Evolutionary conservation across 1,140 invertebrate genomes (phyloP).

Genomic region (Magallana angulata): DNA sequence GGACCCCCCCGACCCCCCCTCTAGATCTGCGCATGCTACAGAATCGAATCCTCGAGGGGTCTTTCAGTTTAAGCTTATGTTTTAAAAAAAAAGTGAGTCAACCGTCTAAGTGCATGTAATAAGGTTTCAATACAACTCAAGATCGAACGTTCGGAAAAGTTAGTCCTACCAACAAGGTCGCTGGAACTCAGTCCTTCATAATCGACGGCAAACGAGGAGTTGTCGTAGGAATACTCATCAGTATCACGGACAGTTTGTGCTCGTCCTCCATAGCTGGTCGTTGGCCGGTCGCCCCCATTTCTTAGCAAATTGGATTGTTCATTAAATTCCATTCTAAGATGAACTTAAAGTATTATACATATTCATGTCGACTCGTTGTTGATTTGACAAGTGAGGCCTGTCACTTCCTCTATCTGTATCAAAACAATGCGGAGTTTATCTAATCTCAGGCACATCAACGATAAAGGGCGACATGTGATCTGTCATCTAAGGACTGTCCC

Average conservation of each 20-base stretch:
- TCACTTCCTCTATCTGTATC: slow-evolving; percentile 17
- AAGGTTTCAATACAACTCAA: too few relatives aligned
- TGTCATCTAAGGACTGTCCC: not conserved
- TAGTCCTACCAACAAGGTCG: not conserved
- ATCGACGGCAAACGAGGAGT: not conserved
- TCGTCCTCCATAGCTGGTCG: not conserved
- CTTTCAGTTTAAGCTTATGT: too few relatives aligned
- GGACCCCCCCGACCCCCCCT: too few relatives aligned
- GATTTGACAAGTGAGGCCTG: not conserved
- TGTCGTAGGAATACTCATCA: not conserved
- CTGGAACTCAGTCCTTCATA: not conserved
- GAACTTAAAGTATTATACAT: not conserved
- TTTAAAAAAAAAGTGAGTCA: too few relatives aligned
- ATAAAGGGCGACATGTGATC: not conserved
- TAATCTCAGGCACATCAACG: not conserved
- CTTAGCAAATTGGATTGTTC: not conserved
- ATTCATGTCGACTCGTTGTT: not conserved
- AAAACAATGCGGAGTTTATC: not conserved
- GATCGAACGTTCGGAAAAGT: too few relatives aligned
- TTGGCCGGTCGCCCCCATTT: not conserved
- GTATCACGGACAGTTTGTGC: not conserved
- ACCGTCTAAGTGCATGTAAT: too few relatives aligned
- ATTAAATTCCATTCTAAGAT: not conserved
- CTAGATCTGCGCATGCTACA: too few relatives aligned
- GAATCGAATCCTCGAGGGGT: too few relatives aligned